Percentiles rank a stretch among this genome's conserved stretches.
phyloP scores from a whole-genome alignment of 2,888 invertebrate species.

The Drosophila seclusa region DNA sequence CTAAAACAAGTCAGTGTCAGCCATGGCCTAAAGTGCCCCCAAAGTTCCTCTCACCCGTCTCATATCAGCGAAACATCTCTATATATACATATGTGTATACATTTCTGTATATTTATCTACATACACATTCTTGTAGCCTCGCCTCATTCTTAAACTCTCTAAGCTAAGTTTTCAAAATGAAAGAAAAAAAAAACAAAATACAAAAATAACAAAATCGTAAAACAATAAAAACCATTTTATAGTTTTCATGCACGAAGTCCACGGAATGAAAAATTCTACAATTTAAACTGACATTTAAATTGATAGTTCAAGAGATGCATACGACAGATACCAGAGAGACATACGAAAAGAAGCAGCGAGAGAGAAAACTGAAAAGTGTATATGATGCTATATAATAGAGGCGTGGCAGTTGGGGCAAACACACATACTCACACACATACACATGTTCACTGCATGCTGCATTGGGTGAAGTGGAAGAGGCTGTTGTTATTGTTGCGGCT shows the following conservation, averaged over 20 bases:
- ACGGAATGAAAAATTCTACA: conserved; percentile 82
- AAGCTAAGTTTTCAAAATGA: conserved; percentile 69
- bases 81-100: conserved; percentile 21
- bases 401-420: conserved; percentile 46
- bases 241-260: conserved; percentile 80
- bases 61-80: conserved; percentile 72
- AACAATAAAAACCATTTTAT: conserved; percentile 79
- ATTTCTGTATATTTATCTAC: conserved; percentile 9
- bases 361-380: conserved; percentile 30
- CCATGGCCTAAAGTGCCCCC: conserved; percentile 61
- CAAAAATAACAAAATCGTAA: conserved; percentile 47
- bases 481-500: conserved; percentile 55
- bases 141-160: conserved; percentile 56
- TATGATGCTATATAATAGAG: conserved; percentile 46
- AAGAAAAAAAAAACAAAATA: conserved; percentile 30
- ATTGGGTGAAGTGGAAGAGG: conserved; percentile 54
- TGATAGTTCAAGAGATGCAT: conserved; percentile 84
- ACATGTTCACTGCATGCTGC: conserved; percentile 17
- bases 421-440: conserved; percentile 25
- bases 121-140: conserved; percentile 44
- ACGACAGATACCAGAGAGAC: conserved; percentile 74
- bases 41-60: conserved; percentile 45
- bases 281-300: conserved; percentile 84
- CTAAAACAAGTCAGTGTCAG: conserved; percentile 74
- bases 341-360: conserved; percentile 23